phyloP scores from a whole-genome alignment of 2,888 invertebrate genomes.

The Altica lythri region DNA sequence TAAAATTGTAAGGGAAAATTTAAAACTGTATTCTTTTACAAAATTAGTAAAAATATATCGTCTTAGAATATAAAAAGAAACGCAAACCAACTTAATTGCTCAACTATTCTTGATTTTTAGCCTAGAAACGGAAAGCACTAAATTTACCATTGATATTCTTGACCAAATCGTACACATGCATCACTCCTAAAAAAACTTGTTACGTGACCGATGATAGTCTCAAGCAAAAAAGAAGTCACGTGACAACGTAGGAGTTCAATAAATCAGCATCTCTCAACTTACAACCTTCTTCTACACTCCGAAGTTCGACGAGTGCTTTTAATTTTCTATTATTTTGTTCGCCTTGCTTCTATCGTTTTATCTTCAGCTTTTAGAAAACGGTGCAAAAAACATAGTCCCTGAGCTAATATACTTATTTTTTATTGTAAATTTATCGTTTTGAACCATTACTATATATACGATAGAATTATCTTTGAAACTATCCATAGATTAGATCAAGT shows the following conservation, averaged over 20 bases:
- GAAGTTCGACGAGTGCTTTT: slow-evolving; percentile 41
- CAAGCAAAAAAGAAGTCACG: slow-evolving; percentile 24
- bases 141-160: slow-evolving; percentile 24
- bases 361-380: slow-evolving; percentile 18
- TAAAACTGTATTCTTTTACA: too few species aligned
- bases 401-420: too few species aligned
- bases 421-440: too few species aligned
- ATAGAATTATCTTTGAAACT: too few species aligned
- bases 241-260: slow-evolving; percentile 46
- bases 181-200: slow-evolving; percentile 19
- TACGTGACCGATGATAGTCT: slow-evolving; percentile 25
- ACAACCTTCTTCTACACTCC: slow-evolving; percentile 35
- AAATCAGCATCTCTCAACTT: slow-evolving; percentile 51
- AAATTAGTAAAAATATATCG: background rate
- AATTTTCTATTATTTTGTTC: slow-evolving; percentile 36
- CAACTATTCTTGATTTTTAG: slow-evolving; percentile 14
- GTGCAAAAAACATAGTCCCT: too few species aligned
- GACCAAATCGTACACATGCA: slow-evolving; percentile 22
- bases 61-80: background rate
- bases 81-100: background rate
- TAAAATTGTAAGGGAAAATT: too few species aligned
- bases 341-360: slow-evolving; percentile 30
- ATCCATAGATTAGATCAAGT: too few species aligned
- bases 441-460: too few species aligned
- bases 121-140: slow-evolving; percentile 4